These are phyloP conservation scores for Busseola fusca DNA, from an alignment of 2,888 invertebrate species.

Conservation along the genomic window DNA sequence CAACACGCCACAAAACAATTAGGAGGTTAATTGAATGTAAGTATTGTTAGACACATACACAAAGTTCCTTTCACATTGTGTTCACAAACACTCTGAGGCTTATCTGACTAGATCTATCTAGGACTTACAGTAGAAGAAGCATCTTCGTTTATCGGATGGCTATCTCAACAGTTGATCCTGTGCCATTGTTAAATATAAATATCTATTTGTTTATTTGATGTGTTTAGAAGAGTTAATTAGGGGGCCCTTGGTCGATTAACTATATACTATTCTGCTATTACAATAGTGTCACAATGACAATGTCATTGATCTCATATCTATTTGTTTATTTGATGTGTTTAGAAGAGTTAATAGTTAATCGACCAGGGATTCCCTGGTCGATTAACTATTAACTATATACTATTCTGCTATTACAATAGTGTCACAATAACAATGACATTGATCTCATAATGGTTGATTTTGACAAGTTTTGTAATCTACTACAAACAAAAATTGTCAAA, in stretches of 20 bases:
- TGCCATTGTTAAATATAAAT: constrained; percentile 47
- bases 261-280: too few relatives aligned
- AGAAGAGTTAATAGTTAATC: constrained; percentile 34
- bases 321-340: constrained; percentile 42
- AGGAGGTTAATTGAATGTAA: constrained; percentile 70
- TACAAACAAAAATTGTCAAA: too few relatives aligned
- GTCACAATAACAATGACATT: too few relatives aligned
- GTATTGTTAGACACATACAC: constrained; percentile 67
- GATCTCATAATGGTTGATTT: too few relatives aligned
- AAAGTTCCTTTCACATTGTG: constrained; percentile 64
- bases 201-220: constrained; percentile 43
- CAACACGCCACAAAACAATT: constrained; percentile 74
- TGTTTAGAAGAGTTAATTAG: constrained; percentile 29
- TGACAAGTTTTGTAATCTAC: too few relatives aligned
- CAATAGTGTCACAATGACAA: too few relatives aligned
- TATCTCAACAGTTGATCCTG: constrained; percentile 48
- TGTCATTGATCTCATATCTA: too few relatives aligned
- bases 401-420: too few relatives aligned
- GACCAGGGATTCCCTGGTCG: constrained; percentile 8
- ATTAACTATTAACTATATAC: constrained; percentile 41
- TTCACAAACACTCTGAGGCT: constrained; percentile 40
- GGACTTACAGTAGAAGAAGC: constrained; percentile 52
- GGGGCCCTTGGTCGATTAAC: too few relatives aligned
- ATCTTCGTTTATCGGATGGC: constrained; percentile 42
- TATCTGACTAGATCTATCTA: constrained; percentile 58